phyloP scores from a whole-genome alignment of 1,140 invertebrate genomes.

The Neuroterus valhalla region DNA sequence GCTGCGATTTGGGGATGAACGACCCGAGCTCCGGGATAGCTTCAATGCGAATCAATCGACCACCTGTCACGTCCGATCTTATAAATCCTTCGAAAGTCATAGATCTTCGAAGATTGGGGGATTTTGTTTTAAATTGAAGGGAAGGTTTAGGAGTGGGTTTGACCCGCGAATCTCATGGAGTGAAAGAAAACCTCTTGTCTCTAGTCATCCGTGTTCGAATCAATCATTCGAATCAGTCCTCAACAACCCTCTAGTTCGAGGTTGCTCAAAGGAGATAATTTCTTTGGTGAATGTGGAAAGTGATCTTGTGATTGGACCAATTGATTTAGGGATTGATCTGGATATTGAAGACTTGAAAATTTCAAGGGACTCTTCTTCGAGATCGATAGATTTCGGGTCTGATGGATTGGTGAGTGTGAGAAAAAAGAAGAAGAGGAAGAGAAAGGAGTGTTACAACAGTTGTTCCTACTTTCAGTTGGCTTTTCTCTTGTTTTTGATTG shows the following conservation, averaged over 20 bases:
- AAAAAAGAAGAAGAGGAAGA: background rate
- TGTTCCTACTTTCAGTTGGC: slow-evolving; percentile 56
- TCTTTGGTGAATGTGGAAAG: background rate
- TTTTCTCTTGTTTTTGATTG: slow-evolving; percentile 59
- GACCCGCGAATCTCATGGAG: slow-evolving; percentile 7
- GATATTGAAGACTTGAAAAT: background rate
- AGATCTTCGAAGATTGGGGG: background rate
- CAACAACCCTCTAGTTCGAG: background rate
- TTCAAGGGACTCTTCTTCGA: background rate
- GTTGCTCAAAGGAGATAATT: background rate
- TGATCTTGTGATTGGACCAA: slow-evolving; percentile 6
- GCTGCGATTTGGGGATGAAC: background rate
- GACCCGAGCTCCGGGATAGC: background rate
- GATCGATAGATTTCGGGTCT: background rate
- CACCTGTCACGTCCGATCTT: slow-evolving; percentile 17
- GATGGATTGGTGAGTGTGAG: background rate
- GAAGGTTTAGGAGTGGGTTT: background rate
- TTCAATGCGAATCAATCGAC: background rate
- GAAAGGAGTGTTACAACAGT: slow-evolving; percentile 30
- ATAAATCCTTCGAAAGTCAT: background rate
- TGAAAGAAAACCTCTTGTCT: slow-evolving; percentile 6
- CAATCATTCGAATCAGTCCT: background rate
- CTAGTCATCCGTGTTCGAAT: slow-evolving; percentile 16
- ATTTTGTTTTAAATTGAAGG: slow-evolving; percentile 10
- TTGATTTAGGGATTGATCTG: background rate